These are phyloP conservation scores for Chromobotia macracanthus DNA, from an alignment of 2,797 vertebrate species.

Conservation along the genomic window DNA sequence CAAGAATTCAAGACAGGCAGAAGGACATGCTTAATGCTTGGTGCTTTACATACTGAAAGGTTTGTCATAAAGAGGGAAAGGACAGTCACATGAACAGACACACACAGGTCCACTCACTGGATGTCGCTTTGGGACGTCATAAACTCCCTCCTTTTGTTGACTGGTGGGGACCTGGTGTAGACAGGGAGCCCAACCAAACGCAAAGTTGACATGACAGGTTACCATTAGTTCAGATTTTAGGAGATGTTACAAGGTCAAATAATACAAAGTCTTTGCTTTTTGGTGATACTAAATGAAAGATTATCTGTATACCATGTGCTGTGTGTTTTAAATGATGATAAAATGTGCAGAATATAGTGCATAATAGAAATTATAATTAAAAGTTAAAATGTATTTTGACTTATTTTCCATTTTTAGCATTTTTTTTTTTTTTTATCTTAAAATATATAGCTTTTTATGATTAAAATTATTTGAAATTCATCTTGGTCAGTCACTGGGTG, in stretches of 20 bases:
- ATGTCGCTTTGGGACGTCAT: conserved; percentile 99
- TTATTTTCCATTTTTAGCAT: no score
- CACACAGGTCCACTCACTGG: conserved; percentile 95
- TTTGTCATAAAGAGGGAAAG: conserved; percentile 76
- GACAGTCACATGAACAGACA: conserved; percentile 67
- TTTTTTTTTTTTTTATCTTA: neutral
- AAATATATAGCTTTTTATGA: neutral
- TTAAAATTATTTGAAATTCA: no score
- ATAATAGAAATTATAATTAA: neutral
- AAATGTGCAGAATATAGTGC: neutral
- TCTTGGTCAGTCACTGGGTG: neutral
- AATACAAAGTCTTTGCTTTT: neutral
- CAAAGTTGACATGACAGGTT: conserved; percentile 68
- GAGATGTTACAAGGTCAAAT: conserved; percentile 28
- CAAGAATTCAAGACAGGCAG: conserved; percentile 1
- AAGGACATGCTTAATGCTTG: conserved; percentile 7
- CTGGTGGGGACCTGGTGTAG: conserved; percentile 94
- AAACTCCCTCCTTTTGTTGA: conserved; percentile 99
- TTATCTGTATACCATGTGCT: conserved; percentile 17
- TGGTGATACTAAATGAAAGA: neutral
- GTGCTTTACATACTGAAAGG: conserved; percentile 68
- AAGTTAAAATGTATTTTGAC: neutral
- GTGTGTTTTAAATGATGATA: neutral
- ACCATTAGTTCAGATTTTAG: conserved; percentile 59
- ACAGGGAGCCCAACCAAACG: conserved; percentile 67